phyloP scores from a whole-genome alignment of 2,797 vertebrate species.

The Muscicapa comitata region DNA sequence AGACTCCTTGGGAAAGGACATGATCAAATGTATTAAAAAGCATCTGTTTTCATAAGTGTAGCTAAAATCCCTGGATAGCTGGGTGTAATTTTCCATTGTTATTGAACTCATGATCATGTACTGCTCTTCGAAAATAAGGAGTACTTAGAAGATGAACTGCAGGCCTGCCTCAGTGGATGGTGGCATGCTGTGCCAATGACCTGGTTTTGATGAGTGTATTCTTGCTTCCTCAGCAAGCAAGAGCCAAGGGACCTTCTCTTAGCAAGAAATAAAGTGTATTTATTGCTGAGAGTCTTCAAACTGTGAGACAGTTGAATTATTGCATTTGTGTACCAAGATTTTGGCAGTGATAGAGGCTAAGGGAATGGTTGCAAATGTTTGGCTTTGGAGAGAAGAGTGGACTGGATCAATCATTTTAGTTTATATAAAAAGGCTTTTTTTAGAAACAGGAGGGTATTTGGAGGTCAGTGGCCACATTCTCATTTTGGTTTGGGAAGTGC shows the following conservation, averaged over 20 bases:
- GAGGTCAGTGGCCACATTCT: not conserved
- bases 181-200: not conserved
- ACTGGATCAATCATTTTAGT: not conserved
- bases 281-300: not conserved
- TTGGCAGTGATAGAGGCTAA: not conserved
- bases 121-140: not conserved
- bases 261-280: not conserved
- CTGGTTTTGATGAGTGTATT: not conserved
- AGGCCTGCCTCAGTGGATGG: not conserved
- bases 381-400: not conserved
- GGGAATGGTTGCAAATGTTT: not conserved
- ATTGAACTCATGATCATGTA: not conserved
- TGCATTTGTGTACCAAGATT: not conserved
- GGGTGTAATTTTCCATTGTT: constrained; percentile 59
- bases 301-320: not conserved
- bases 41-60: constrained; percentile 41
- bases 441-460: not conserved
- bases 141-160: constrained; percentile 7
- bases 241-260: not conserved
- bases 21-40: constrained; percentile 42
- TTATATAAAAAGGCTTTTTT: not conserved
- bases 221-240: not conserved
- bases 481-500: not conserved
- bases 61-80: constrained; percentile 39
- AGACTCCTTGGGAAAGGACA: not conserved